These are phyloP conservation scores for Anoplophora glabripennis DNA, from an alignment of 1,140 invertebrate species.

Conservation along the genomic window DNA sequence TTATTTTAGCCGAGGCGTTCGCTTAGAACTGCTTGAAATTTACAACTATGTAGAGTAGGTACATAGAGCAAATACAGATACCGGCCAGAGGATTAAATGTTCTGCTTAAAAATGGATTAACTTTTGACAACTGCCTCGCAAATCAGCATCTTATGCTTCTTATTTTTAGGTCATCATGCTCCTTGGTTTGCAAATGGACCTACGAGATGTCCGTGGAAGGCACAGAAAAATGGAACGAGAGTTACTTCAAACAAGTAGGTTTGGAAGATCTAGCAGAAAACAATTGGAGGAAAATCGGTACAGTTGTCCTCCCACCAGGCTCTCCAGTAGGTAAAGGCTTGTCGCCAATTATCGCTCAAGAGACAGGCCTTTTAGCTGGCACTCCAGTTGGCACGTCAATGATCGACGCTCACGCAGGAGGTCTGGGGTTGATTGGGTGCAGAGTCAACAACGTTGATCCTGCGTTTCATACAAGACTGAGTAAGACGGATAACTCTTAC, in stretches of 20 bases:
- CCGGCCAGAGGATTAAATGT: too few species aligned
- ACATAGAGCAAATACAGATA: too few species aligned
- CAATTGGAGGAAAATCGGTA: constrained; percentile 75
- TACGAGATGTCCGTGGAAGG: constrained; percentile 65
- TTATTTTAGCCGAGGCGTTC: too few species aligned
- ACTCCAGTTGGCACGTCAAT: constrained; percentile 83
- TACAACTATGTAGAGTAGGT: too few species aligned
- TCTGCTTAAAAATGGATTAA: too few species aligned
- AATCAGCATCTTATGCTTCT: background rate
- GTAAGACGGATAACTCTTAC: constrained; percentile 36
- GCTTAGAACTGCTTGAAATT: too few species aligned
- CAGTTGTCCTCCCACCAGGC: constrained; percentile 68
- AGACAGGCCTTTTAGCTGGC: constrained; percentile 65
- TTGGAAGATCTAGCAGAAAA: constrained; percentile 70
- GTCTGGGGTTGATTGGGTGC: constrained; percentile 79
- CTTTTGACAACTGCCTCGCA: background rate
- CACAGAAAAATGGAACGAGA: constrained; percentile 67
- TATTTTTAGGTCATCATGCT: constrained; percentile 78
- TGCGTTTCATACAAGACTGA: constrained; percentile 59
- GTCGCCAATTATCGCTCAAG: constrained; percentile 59
- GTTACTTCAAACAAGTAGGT: constrained; percentile 73
- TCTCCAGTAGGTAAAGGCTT: constrained; percentile 69
- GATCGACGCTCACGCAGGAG: constrained; percentile 95
- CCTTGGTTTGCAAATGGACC: constrained; percentile 93
- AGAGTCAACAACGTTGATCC: constrained; percentile 52